These are phyloP conservation scores for Meriones unguiculatus DNA, from an alignment of 2,113 vertebrate genomes.

Conservation along the genomic window DNA sequence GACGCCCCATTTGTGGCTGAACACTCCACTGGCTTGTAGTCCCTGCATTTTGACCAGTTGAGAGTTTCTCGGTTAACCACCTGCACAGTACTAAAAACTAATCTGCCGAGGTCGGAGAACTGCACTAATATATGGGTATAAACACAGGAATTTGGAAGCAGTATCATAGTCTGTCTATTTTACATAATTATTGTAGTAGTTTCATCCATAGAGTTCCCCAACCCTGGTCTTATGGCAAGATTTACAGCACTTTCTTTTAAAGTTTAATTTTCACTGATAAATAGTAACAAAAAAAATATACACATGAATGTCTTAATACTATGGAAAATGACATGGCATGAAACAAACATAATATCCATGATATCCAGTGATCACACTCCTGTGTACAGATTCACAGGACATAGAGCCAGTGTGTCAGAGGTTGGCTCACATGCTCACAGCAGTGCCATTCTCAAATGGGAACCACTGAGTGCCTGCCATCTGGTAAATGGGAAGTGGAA, in stretches of 20 bases:
- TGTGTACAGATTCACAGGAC: neutral
- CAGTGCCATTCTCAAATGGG: neutral
- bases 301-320: neutral
- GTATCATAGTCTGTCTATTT: neutral
- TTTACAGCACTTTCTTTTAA: neutral
- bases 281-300: neutral
- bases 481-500: neutral
- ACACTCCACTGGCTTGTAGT: neutral
- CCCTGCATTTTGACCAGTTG: neutral
- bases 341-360: neutral
- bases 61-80: neutral
- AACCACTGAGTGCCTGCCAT: neutral
- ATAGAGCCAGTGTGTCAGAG: neutral
- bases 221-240: neutral
- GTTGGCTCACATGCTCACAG: neutral
- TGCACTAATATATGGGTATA: neutral
- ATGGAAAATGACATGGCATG: neutral
- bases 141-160: neutral
- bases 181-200: neutral
- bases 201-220: neutral
- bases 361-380: neutral
- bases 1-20: neutral
- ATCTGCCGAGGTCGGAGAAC: neutral
- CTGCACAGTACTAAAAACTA: neutral
- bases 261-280: neutral